Percentiles rank a stretch among this genome's conserved stretches.
phyloP scores from a whole-genome alignment of 2,888 invertebrate species.

The Nemotelus nigrinus region DNA sequence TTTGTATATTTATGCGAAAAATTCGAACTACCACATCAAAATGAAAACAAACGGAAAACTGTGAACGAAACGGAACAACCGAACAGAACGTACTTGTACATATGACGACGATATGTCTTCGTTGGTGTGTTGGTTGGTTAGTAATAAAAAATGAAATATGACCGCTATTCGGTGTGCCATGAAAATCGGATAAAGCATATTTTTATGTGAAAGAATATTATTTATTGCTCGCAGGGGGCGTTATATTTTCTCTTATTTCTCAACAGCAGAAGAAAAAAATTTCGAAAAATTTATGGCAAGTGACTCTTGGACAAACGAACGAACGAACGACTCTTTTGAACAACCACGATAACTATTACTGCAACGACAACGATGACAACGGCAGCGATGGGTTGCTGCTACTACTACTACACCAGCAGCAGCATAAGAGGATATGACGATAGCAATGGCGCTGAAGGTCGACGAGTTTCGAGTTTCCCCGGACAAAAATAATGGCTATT shows the following conservation, averaged over 20 bases:
- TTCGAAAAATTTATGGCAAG: slow-evolving; percentile 49
- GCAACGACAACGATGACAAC: slow-evolving; percentile 13
- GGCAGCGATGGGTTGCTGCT: slow-evolving; percentile 3
- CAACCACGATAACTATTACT: neutral
- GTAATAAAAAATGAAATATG: slow-evolving; percentile 64
- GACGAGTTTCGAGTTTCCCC: slow-evolving; percentile 2
- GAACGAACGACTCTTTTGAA: too few species aligned
- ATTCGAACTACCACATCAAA: too few species aligned
- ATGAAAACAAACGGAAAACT: too few species aligned
- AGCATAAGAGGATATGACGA: neutral
- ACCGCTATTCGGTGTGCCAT: slow-evolving; percentile 61
- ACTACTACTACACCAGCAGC: neutral
- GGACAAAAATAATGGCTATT: slow-evolving; percentile 16
- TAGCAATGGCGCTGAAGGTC: neutral
- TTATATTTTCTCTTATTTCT: slow-evolving; percentile 51
- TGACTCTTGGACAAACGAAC: slow-evolving; percentile 42
- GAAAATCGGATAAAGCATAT: slow-evolving; percentile 64
- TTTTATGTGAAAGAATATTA: slow-evolving; percentile 62
- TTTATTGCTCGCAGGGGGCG: slow-evolving; percentile 62
- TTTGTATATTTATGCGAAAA: too few species aligned
- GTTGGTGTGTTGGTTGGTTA: slow-evolving; percentile 41
- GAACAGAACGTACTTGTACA: slow-evolving; percentile 15
- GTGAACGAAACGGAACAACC: too few species aligned
- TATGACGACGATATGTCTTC: slow-evolving; percentile 48
- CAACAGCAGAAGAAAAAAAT: too few species aligned